A percentile compares a stretch with the other conserved stretches of the same genome.
These are phyloP conservation scores for Alca torda DNA, from an alignment of 2,797 vertebrate genomes.

Conservation along the genomic window DNA sequence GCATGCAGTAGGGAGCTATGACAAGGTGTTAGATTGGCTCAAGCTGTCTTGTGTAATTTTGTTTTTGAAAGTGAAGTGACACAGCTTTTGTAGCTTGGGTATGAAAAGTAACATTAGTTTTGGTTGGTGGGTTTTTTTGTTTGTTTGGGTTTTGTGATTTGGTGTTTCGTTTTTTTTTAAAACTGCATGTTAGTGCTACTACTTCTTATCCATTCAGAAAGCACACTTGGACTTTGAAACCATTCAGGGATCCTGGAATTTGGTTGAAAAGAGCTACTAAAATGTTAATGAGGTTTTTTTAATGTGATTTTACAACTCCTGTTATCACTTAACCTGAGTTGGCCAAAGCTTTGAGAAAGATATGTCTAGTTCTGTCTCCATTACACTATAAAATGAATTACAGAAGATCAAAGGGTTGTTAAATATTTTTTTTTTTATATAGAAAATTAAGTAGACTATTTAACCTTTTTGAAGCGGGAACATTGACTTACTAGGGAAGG, in stretches of 20 bases:
- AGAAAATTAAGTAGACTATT: neutral
- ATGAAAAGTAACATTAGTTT: neutral
- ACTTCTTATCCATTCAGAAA: neutral
- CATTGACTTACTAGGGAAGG: neutral
- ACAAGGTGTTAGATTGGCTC: constrained; percentile 66
- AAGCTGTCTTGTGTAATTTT: constrained; percentile 63
- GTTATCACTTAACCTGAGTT: neutral
- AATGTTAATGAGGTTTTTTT: neutral
- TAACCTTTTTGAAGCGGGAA: neutral
- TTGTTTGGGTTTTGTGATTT: neutral
- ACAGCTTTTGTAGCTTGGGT: constrained; percentile 7
- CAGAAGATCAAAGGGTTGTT: neutral
- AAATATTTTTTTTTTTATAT: neutral
- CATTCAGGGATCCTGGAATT: neutral
- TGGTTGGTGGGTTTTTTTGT: neutral
- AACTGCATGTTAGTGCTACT: neutral
- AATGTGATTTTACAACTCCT: neutral
- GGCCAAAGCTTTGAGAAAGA: neutral
- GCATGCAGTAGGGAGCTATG: constrained; percentile 43
- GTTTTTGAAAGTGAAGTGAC: constrained; percentile 32
- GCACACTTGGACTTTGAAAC: neutral
- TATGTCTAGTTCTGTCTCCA: neutral
- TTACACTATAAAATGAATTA: neutral
- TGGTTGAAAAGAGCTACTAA: neutral
- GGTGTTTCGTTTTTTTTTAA: neutral